phyloP scores from a whole-genome alignment of 2,113 vertebrate genomes.

The Hiodon tergisus region DNA sequence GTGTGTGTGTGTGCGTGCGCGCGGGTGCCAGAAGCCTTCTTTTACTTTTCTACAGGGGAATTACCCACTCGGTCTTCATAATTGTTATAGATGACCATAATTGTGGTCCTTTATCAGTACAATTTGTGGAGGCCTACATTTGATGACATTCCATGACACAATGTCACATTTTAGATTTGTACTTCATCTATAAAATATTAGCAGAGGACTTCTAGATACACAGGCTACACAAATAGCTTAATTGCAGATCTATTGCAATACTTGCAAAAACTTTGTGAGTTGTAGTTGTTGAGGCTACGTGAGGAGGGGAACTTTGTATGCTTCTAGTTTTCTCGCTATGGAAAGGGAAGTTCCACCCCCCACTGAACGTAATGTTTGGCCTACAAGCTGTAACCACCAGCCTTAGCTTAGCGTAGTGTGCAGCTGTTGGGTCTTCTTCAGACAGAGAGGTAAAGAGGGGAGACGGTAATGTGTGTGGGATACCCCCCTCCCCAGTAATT shows the following conservation, averaged over 20 bases:
- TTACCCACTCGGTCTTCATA: background rate
- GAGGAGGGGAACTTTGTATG: background rate
- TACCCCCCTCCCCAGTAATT: background rate
- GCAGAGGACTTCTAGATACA: background rate
- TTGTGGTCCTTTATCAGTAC: background rate
- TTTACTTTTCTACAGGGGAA: constrained; percentile 5
- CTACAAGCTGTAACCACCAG: background rate
- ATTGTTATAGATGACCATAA: background rate
- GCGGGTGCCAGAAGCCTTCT: no score
- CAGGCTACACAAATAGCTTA: background rate
- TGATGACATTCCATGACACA: background rate
- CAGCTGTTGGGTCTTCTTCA: constrained; percentile 4
- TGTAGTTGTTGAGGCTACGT: background rate
- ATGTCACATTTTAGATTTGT: background rate
- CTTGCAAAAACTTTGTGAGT: background rate
- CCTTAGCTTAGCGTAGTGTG: background rate
- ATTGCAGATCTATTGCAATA: background rate
- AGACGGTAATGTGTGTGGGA: constrained; percentile 24
- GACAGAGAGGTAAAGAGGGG: constrained; percentile 22
- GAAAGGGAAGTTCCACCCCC: background rate
- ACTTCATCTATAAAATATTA: background rate
- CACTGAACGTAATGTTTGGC: background rate
- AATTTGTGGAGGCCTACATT: constrained; percentile 1
- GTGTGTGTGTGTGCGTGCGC: constrained; percentile 19
- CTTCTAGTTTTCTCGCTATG: background rate